Evolutionary conservation across 2,797 vertebrate genomes (phyloP).

Genomic region (Melanotaenia maccullochi): DNA sequence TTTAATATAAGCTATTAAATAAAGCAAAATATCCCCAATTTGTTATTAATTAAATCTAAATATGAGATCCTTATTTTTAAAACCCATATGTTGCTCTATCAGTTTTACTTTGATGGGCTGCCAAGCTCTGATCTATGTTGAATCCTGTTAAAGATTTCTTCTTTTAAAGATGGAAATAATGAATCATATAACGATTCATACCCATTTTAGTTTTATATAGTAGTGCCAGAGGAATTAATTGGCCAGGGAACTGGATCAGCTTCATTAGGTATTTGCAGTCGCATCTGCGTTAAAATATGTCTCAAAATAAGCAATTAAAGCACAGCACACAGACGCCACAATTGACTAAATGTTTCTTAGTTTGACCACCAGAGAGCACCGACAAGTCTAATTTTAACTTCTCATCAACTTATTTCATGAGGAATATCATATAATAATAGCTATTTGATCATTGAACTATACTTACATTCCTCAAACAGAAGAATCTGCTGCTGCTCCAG

Average conservation of each 20-base stretch:
- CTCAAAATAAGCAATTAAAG: slow-evolving; percentile 5
- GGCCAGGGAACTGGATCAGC: background rate
- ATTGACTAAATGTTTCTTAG: slow-evolving; percentile 2
- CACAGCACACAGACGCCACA: background rate
- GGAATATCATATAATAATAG: background rate
- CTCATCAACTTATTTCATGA: background rate
- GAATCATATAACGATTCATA: slow-evolving; percentile 14
- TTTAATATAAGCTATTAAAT: background rate
- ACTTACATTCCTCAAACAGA: background rate
- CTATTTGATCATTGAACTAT: background rate
- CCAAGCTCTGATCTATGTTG: background rate
- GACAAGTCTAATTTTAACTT: background rate
- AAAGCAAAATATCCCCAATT: background rate
- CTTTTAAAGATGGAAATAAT: slow-evolving; percentile 11
- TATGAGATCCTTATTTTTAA: background rate
- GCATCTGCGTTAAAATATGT: background rate
- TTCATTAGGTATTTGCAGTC: slow-evolving; percentile 5
- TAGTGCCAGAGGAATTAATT: slow-evolving; percentile 9
- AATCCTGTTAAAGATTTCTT: background rate
- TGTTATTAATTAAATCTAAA: background rate
- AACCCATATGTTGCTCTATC: background rate
- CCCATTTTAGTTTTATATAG: background rate
- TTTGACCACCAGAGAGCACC: slow-evolving; percentile 13
- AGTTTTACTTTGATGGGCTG: slow-evolving; percentile 1
- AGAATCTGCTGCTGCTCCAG: background rate